phyloP scores from a whole-genome alignment of 2,797 vertebrate species.

The Arctocebus calabarensis region DNA sequence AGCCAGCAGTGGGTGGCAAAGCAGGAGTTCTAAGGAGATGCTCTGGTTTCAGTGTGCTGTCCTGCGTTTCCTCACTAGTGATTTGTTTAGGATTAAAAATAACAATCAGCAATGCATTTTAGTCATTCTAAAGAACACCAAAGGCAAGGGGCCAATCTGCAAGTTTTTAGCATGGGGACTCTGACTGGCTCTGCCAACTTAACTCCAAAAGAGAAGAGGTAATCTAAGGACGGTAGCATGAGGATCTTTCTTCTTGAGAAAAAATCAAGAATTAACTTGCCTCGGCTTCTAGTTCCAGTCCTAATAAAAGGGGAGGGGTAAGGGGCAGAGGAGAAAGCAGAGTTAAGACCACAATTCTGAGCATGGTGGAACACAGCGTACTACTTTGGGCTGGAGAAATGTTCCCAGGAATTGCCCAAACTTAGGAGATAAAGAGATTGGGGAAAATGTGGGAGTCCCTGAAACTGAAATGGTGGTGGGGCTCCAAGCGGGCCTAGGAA shows the following conservation, averaged over 20 bases:
- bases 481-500: not conserved
- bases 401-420: not conserved
- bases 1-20: not conserved
- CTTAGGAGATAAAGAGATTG: not conserved
- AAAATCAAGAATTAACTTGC: not conserved
- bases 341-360: not conserved
- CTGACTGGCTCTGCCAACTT: not conserved
- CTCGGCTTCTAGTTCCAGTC: not conserved
- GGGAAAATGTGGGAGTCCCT: not conserved
- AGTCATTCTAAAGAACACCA: not conserved
- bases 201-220: not conserved
- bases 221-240: not conserved
- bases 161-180: not conserved
- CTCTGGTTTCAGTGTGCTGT: not conserved
- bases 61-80: not conserved
- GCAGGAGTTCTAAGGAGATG: not conserved
- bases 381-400: not conserved
- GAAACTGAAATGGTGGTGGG: not conserved
- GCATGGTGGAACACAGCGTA: not conserved
- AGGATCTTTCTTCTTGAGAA: not conserved
- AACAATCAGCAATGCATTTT: not conserved
- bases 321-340: not conserved
- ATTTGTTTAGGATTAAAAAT: constrained; percentile 4
- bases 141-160: not conserved
- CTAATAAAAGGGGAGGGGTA: not conserved